Evolutionary conservation across 2,113 vertebrate species (phyloP), one percentile per base, ranked within the genome.

Genomic region (Leptocoma aspasia): DNA sequence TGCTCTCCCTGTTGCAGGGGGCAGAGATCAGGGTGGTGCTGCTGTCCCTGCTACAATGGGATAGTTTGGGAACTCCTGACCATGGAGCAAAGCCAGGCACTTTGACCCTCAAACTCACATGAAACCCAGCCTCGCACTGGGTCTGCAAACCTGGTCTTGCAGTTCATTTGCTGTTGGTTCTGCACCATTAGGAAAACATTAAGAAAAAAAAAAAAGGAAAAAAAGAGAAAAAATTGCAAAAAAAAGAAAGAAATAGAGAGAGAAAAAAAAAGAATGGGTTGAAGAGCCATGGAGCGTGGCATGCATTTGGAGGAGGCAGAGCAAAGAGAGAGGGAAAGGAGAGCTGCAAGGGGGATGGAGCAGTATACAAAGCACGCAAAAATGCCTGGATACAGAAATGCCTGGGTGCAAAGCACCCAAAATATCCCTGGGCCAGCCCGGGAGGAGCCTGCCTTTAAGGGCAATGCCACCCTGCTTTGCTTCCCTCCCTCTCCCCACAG

Each of bases 71-170:
- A 70, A 5, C 35, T 81, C 35, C 35, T 56, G 18, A 35, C 41
- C 41, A 13, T 0, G 12, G 37, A 71, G 53, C 59, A 64, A 68
- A 65, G 19, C 37, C 0, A 0, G 15, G 50, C 2, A 7, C 44
- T 65, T 57, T 0, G 0, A 45, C 11, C n/a, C n/a, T 24, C 7
- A 37, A 37, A 9, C 15, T 23, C 0, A 0, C 3, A 4, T 8
- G 14, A 4, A 6, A 53, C 10, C 17, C 41, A 30, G 24, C 24
- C 21, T 41, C 0, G 1, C n/a, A 23, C 10, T 73, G 23, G 37
- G 52, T 52, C 33, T 52, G 79, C 64, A 83, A 52, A 75, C 13
- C 30, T 28, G 64, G 57, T 52, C 56, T 52, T 3, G 24, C 23
- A 18, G 17, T 4, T 24, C 27, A 15, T 60, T 69, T 73, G 39